Base-by-base conservation (phyloP, 2,797 vertebrate genomes). In the Xerus rutilus region DNA sequence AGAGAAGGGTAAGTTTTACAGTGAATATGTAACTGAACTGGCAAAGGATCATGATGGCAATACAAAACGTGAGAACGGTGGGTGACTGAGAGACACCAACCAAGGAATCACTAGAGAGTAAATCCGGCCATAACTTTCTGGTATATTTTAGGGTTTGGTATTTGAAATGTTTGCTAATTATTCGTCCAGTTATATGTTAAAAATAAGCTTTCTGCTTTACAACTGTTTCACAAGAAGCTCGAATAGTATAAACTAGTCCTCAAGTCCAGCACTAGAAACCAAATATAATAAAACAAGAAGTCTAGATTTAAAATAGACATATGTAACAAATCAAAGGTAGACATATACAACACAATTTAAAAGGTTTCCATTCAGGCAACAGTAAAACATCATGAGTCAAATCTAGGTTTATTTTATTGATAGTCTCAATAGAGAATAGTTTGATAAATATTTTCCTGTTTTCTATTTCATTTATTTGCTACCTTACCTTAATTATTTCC, bases 1-100 rank as follows among this genome's bases (percentile, higher is more conserved):
- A 97, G 65, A 96, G n/a, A 45, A 95, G n/a, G 39, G 7, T 21
- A 92, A 8, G 30, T 54, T 57, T 89, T 72, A 76, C 12, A 82
- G 62, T 35, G 43, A 78, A 49, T 35, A 86, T 32, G 14, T 62
- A 76, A 86, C 69, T 35, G 49, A 79, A 81, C 7, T 64, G 8
- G 64, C 82, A 72, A 81, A 86, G 35, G 52, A 32, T 25, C 43
- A 59, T n/a, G 25, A 82, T 25, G 11, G 49, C 10, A 43, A 76
- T 65, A 76, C 67, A 77, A 64, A 11, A 62, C 1, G 0, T 47
- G 28, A 91, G 32, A 74, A 72, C 52, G 54, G 59, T 5, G 49
- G 43, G 3, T 35, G n/a, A 76, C 4, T 69, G 49, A 83, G 49
- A 83, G 49, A 89, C n/a, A 21, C n/a, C 69, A 83, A 28, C 72